Conservation (phyloP, 1,140 invertebrate species). For the Drosophila malerkotliana region DNA sequence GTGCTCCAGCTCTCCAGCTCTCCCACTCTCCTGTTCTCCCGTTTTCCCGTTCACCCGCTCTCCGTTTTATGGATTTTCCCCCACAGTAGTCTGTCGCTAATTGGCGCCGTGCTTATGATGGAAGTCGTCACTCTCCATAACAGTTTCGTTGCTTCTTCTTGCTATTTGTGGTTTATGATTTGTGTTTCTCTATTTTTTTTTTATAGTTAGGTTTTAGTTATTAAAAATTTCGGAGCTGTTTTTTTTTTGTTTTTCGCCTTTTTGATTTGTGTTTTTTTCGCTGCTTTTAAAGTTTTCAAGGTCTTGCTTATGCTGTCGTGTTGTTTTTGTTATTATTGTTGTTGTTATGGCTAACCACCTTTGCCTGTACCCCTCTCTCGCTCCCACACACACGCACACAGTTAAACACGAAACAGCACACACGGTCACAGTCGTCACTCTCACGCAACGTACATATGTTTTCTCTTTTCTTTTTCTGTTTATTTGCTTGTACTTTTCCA, state of each 20-base stretch:
- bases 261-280: conserved; percentile 26
- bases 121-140: conserved; percentile 75
- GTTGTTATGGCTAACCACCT: conserved; percentile 54
- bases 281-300: conserved; percentile 78
- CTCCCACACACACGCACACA: conserved; percentile 15
- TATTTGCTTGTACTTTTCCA: conserved; percentile 45
- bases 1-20: neutral
- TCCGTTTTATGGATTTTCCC: conserved; percentile 32
- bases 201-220: conserved; percentile 26
- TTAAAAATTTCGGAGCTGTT: neutral
- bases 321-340: conserved; percentile 44
- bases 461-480: conserved; percentile 51
- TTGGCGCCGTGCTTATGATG: conserved; percentile 66
- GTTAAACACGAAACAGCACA: neutral
- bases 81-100: conserved; percentile 24
- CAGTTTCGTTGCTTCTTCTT: conserved; percentile 35
- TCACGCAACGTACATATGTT: conserved; percentile 63
- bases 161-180: conserved; percentile 33
- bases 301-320: conserved; percentile 59
- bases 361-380: conserved; percentile 49
- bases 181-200: conserved; percentile 20
- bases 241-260: conserved; percentile 24
- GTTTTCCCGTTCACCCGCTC: conserved; percentile 1
- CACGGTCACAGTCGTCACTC: conserved; percentile 30
- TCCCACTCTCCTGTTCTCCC: neutral